Conservation (phyloP, 2,113 vertebrate genomes). For the Pollimyrus isidori region DNA sequence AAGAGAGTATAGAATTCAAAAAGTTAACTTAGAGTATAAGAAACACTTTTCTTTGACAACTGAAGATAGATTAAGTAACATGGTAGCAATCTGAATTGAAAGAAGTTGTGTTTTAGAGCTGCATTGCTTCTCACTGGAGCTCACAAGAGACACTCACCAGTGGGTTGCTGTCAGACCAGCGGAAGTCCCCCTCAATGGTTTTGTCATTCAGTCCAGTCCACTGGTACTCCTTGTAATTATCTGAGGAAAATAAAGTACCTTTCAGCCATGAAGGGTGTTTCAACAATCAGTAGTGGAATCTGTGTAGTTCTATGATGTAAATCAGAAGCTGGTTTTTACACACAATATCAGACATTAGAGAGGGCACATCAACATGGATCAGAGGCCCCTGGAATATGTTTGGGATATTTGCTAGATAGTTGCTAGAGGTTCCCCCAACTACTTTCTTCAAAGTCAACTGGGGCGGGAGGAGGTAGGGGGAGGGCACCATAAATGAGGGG, state of each 20-base stretch:
- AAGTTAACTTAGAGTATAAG: background rate
- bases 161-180: conserved; percentile 86
- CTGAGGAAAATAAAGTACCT: conserved; percentile 43
- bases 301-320: background rate
- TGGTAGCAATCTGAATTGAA: background rate
- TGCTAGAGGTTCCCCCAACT: background rate
- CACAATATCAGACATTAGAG: background rate
- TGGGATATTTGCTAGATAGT: background rate
- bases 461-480: too few species aligned
- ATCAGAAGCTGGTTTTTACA: background rate
- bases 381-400: background rate
- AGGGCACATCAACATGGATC: background rate
- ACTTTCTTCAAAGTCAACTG: background rate
- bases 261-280: background rate
- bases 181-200: conserved; percentile 89
- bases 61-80: background rate
- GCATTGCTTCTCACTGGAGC: background rate
- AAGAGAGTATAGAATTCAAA: background rate
- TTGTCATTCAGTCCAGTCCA: conserved; percentile 92
- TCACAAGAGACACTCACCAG: conserved; percentile 64
- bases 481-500: background rate
- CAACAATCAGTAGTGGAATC: background rate
- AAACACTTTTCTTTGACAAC: background rate
- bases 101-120: background rate
- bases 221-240: conserved; percentile 82